A percentile compares a stretch with the other conserved stretches of the same genome.
Conservation (phyloP, 2,797 vertebrate species). For the Chelonia mydas region DNA sequence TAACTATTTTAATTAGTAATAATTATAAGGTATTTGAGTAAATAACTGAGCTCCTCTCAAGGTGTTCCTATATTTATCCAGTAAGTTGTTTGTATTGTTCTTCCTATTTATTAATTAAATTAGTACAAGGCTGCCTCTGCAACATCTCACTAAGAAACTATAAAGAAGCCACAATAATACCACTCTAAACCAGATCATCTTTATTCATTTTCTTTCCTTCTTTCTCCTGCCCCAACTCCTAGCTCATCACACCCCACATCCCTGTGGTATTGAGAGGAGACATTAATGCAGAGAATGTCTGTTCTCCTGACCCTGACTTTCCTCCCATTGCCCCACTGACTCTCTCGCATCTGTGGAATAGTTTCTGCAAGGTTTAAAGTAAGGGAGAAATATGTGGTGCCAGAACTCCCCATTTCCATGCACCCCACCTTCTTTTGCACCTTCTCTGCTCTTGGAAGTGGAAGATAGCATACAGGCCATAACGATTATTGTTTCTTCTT, state of each 20-base stretch:
- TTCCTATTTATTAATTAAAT: not conserved
- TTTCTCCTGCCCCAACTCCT: not conserved
- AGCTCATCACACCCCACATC: not conserved
- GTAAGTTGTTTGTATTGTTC: not conserved
- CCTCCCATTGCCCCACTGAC: not conserved
- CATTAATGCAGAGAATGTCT: not conserved
- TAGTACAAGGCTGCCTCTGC: not conserved
- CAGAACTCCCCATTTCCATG: not conserved
- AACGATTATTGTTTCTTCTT: not conserved
- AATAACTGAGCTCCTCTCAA: not conserved
- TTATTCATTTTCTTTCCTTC: not conserved
- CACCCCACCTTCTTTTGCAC: not conserved
- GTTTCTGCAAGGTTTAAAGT: not conserved
- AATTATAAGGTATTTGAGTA: not conserved
- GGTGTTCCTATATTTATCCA: not conserved
- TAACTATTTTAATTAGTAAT: not conserved
- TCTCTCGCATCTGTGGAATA: not conserved
- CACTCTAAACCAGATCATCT: not conserved
- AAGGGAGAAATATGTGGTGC: rapidly evolving
- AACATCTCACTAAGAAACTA: not conserved
- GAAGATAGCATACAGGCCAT: not conserved
- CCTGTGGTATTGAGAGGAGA: not conserved
- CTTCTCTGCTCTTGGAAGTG: not conserved
- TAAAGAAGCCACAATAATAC: not conserved
- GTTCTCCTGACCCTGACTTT: not conserved